These are phyloP conservation scores for Pseudopodoces humilis DNA, from an alignment of 2,113 vertebrate species.

Conservation along the genomic window DNA sequence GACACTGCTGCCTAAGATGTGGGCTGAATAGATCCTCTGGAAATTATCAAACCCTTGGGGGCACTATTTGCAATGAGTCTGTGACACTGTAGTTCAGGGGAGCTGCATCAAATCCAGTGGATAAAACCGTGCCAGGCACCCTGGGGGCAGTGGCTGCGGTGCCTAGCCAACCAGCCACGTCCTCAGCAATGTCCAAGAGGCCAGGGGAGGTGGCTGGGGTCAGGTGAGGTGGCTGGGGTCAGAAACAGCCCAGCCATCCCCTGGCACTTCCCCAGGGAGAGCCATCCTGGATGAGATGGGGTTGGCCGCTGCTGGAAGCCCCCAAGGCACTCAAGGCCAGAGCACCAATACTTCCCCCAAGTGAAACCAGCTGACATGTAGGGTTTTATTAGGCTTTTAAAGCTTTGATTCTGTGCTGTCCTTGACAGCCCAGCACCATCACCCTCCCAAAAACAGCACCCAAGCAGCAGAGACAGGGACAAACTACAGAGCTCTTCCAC, in stretches of 20 bases:
- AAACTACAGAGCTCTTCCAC: background rate
- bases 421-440: fast-evolving
- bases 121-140: background rate
- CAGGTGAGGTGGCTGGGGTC: too few relatives aligned
- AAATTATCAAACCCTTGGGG: background rate
- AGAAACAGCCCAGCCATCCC: fast-evolving
- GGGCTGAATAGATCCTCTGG: background rate
- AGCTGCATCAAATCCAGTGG: background rate
- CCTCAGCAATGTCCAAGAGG: background rate
- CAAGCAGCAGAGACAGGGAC: background rate
- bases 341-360: fast-evolving
- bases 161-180: background rate
- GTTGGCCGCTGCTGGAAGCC: background rate
- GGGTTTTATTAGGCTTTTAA: background rate
- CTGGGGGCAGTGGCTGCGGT: fast-evolving
- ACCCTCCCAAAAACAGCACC: fast-evolving
- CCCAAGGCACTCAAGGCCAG: fast-evolving
- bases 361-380: background rate
- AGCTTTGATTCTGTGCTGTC: background rate
- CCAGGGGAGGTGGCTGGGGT: background rate
- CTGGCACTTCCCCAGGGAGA: background rate
- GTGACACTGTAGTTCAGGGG: fast-evolving
- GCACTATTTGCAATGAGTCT: background rate
- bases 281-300: fast-evolving
- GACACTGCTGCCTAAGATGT: background rate